Evolutionary conservation across 2,888 invertebrate species (phyloP), one percentile per base, ranked within the genome.

Genomic region (Deroplatys truncata): DNA sequence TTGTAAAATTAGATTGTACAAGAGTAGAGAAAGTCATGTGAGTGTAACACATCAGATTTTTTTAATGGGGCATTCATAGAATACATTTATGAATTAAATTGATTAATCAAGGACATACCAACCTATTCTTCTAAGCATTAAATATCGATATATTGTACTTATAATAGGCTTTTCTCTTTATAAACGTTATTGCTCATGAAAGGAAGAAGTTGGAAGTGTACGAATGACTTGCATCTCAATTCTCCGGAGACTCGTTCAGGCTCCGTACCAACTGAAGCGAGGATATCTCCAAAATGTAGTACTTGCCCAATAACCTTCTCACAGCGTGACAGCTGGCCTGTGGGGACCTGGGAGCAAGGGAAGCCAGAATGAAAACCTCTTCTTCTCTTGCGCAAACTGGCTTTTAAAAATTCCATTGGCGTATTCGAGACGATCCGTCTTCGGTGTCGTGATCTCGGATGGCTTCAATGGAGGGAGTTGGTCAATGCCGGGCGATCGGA

Each of bases 391-490:
- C 56, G 56, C 56, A 56, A 56, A 56, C 56, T 56, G 56, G 56
- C 56, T 72, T 72, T 87, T 87, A 82, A 87, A 87, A 87, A 87
- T 87, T 87, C 87, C n/a, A 43, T 31, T 31, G 87, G 83, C 35
- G 87, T 87, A 82, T 29, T 31, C 2, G 29, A 13, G 28, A 31
- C 87, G 82, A 87, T 87, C 87, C 82, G 87, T 87, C 87, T 87
- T 87, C 43, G 82, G 15, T 13, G 83, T 43, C 20, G 56, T 83
- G 87, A 87, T 87, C 35, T 87, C 87, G 28, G 87, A 35, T 87
- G 87, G 43, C 87, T 87, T 87, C 82, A 87, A 87, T 87, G 82
- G 87, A 87, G 82, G 82, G 87, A 87, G 87, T 82, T 31, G 87
- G 87, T 35, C 87, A 87, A 87, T 87, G 87, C 83, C 35, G 35